Conservation (phyloP, 2,113 vertebrate species). For the Phodopus roborovskii region DNA sequence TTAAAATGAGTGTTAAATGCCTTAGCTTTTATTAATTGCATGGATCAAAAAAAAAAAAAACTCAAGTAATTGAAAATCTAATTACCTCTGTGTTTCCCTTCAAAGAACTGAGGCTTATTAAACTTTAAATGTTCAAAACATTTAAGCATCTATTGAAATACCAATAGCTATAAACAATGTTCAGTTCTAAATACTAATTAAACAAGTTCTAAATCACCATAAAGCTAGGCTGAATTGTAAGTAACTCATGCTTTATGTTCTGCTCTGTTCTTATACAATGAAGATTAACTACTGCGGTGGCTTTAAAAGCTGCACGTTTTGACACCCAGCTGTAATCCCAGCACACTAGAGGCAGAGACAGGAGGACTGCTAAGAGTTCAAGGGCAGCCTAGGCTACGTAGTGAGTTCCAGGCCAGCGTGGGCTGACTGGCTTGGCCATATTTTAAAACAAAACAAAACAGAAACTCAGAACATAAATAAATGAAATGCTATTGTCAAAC, state of each 20-base stretch:
- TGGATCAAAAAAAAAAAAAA: not conserved
- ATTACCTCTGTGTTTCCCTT: conserved; percentile 85
- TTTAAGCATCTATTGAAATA: conserved; percentile 86
- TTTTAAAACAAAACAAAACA: not conserved
- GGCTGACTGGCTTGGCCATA: not conserved
- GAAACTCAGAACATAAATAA: not conserved
- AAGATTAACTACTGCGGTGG: conserved; percentile 50
- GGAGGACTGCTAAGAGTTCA: not conserved
- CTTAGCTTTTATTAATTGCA: conserved; percentile 88
- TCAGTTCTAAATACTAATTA: conserved; percentile 87
- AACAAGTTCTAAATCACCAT: conserved; percentile 83
- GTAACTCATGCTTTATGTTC: conserved; percentile 80
- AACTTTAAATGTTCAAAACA: conserved; percentile 86
- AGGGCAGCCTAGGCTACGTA: not conserved
- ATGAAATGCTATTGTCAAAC: not conserved
- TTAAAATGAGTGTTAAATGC: conserved; percentile 85
- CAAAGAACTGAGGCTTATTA: conserved; percentile 85
- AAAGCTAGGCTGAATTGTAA: conserved; percentile 88
- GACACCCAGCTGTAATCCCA: not conserved
- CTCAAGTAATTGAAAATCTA: conserved; percentile 86
- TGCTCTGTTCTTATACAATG: not conserved
- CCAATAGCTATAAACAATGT: conserved; percentile 86
- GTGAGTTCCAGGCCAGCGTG: not conserved
- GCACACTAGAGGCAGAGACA: not conserved
- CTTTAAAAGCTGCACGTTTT: not conserved